Evolutionary conservation across 37 sponge, comb jelly and placozoan genomes (phyloP).

Genomic region (Amphimedon queenslandica): DNA sequence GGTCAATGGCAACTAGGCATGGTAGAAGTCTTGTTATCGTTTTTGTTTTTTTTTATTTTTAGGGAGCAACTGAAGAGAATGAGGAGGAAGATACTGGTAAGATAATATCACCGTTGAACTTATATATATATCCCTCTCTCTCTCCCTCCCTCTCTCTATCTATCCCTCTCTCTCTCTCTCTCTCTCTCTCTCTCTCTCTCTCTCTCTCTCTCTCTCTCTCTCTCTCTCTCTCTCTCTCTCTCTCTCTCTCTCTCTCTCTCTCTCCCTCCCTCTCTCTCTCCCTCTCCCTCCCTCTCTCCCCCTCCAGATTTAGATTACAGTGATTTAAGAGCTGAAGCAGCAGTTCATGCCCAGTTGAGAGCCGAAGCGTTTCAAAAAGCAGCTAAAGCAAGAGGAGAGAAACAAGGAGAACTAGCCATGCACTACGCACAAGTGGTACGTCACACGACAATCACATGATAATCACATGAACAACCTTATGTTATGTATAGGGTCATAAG

Average conservation of each 20-base stretch:
- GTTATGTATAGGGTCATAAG: conserved; percentile 43
- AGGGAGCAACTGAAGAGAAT: too few relatives aligned
- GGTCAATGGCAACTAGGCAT: too few relatives aligned
- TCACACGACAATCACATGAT: neutral
- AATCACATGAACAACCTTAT: neutral
- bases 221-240: too few relatives aligned
- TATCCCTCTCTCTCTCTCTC: too few relatives aligned
- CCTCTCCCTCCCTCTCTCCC: conserved; percentile 1
- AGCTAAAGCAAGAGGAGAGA: conserved; percentile 51
- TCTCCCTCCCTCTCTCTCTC: conserved; percentile 5
- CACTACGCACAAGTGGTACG: conserved; percentile 72
- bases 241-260: conserved; percentile 4
- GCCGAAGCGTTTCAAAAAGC: conserved; percentile 76
- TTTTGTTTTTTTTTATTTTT: too few relatives aligned
- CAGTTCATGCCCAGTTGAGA: conserved; percentile 70
- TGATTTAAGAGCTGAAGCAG: conserved; percentile 75
- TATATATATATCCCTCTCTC: too few relatives aligned
- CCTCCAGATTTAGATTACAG: conserved; percentile 14
- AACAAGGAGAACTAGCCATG: conserved; percentile 44
- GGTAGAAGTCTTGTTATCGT: too few relatives aligned
- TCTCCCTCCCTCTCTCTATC: too few relatives aligned
- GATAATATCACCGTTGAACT: too few relatives aligned
- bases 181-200: too few relatives aligned
- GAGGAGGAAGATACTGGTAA: too few relatives aligned
- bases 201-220: too few relatives aligned